Base-by-base conservation (phyloP, 2,888 invertebrate genomes). In the Cephus runcator region DNA sequence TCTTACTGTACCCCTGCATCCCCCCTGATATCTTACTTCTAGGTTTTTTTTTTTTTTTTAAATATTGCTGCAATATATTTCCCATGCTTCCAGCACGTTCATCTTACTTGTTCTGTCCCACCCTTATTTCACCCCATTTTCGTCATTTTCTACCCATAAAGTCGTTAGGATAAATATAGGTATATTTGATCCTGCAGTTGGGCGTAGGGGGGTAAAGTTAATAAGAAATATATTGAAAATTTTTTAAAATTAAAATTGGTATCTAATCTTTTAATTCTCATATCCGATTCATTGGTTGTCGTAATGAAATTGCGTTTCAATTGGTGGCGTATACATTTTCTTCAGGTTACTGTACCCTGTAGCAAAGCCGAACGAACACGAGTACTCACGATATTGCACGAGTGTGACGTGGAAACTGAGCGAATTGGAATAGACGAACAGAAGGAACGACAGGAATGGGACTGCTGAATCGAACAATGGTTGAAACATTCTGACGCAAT, bases 401-500 rank as follows among this genome's bases (percentile, higher is more conserved):
- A 56, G 56, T 23, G 56, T 23, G 56, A 56, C 23, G 23, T 23
- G 23, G 23, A 56, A 56, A 56, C 56, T 56, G 56, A 56, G 23
- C 23, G 56, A 56, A 56, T 56, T 56, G 56, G 56, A 56, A 56
- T 56, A 81, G 80, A 81, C 69, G 81, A 82, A 80, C 76, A 78
- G 77, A 77, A 73, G 73, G 31, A 75, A 77, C 75, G 81, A 78
- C 77, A 56, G 77, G 80, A 82, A 80, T 79, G 81, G 81, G 81
- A 75, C 79, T 77, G 81, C 23, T 9, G 81, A 81, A 81, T 81
- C 81, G 84, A 84, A 86, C 86, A 86, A 86, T 85, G 84, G 82
- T 56, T 23, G 56, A 82, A 83, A 83, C 86, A 84, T 85, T 86
- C 84, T 85, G 84, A 83, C 82, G 85, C 84, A 82, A 84, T 83